These are phyloP conservation scores for Papilio glaucus DNA, from an alignment of 1,140 invertebrate species.

Conservation along the genomic window DNA sequence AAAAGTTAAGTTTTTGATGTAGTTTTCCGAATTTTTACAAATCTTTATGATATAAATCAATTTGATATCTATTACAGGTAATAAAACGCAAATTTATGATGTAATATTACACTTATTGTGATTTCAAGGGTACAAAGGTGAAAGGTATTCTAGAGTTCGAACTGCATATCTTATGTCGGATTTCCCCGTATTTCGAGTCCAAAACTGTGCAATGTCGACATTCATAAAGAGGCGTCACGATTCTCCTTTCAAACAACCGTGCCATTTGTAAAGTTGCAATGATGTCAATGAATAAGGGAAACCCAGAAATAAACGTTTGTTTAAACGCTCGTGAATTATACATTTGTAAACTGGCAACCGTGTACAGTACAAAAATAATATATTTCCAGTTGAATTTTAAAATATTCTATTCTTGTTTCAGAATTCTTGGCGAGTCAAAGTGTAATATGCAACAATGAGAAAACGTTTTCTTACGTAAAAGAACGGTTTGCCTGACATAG, in stretches of 20 bases:
- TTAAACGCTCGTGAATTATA: slow-evolving; percentile 17
- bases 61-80: neutral
- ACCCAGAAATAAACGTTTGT: slow-evolving; percentile 63
- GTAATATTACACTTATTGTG: slow-evolving; percentile 39
- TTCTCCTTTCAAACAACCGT: slow-evolving; percentile 74
- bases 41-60: neutral
- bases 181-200: slow-evolving; percentile 67
- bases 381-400: slow-evolving; percentile 5
- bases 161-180: slow-evolving; percentile 47
- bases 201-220: slow-evolving; percentile 60
- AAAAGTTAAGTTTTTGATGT: no score
- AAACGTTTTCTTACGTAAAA: slow-evolving; percentile 55
- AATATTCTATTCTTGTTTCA: slow-evolving; percentile 58
- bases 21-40: neutral
- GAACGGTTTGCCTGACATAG: slow-evolving; percentile 55
- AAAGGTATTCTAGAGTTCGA: slow-evolving; percentile 38
- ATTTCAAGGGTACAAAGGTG: slow-evolving; percentile 44
- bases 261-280: slow-evolving; percentile 73
- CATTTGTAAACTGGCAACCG: neutral
- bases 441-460: slow-evolving; percentile 56
- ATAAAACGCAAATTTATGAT: neutral
- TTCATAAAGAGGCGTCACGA: slow-evolving; percentile 67
- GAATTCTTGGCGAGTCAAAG: slow-evolving; percentile 40
- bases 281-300: slow-evolving; percentile 75
- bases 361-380: neutral